phyloP scores from a whole-genome alignment of 2,797 vertebrate genomes.

The Coendou prehensilis region DNA sequence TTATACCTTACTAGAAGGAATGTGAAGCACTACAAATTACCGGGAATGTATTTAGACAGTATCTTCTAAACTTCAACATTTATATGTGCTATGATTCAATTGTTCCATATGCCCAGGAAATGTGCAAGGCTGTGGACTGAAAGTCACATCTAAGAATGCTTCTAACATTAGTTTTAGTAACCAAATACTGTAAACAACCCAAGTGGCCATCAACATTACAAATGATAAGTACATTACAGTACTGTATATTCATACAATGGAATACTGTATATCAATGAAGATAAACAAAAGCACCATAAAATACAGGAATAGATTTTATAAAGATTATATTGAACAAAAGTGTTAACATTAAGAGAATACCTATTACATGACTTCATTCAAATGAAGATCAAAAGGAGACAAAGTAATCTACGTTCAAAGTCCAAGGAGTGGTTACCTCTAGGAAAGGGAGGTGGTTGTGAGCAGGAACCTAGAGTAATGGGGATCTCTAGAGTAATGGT shows the following conservation, averaged over 20 bases:
- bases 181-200: background rate
- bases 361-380: background rate
- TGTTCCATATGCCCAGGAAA: background rate
- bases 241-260: background rate
- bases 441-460: background rate
- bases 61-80: background rate
- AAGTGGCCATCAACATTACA: background rate
- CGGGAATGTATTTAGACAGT: background rate
- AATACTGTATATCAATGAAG: background rate
- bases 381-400: conserved; percentile 18
- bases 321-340: background rate
- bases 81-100: background rate
- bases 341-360: background rate
- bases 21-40: background rate
- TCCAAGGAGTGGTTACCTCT: background rate
- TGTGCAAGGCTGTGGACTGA: background rate
- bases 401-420: conserved; percentile 22
- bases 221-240: background rate
- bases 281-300: background rate
- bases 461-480: background rate
- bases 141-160: background rate
- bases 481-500: background rate
- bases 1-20: background rate
- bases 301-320: conserved; percentile 1
- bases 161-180: background rate